These are phyloP conservation scores for Eupithecia tripunctaria DNA, from an alignment of 2,888 invertebrate species.

Conservation along the genomic window DNA sequence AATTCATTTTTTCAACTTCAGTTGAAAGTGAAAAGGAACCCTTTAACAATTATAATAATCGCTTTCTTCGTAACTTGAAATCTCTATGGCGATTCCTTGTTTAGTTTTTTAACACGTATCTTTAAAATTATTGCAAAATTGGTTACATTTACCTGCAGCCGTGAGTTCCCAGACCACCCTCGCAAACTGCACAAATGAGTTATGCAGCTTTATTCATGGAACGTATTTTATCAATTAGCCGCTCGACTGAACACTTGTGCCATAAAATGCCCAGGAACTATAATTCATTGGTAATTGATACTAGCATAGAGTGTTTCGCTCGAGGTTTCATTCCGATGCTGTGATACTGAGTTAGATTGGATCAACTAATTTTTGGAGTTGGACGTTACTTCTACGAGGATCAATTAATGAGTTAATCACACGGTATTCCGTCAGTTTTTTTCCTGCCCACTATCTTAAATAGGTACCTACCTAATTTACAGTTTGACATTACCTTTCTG, in stretches of 20 bases:
- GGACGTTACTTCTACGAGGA: not conserved
- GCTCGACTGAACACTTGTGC: slow-evolving; percentile 1
- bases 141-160: slow-evolving; percentile 43
- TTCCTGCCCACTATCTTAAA: too few species aligned
- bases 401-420: too few species aligned
- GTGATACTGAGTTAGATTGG: not conserved
- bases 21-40: too few species aligned
- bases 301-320: not conserved
- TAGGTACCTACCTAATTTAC: too few species aligned
- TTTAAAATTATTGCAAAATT: slow-evolving; percentile 40
- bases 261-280: slow-evolving; percentile 9
- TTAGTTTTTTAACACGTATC: slow-evolving; percentile 28
- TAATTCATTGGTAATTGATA: slow-evolving; percentile 10
- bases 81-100: not conserved
- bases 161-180: slow-evolving; percentile 45
- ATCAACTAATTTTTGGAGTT: not conserved
- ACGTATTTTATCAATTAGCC: slow-evolving; percentile 50
- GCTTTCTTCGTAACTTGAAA: too few species aligned
- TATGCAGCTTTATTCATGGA: slow-evolving; percentile 43
- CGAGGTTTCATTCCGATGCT: not conserved
- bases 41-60: too few species aligned
- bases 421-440: too few species aligned
- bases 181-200: slow-evolving; percentile 51
- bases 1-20: too few species aligned
- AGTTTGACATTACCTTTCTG: not conserved